phyloP scores from a whole-genome alignment of 30 jellyfish, hydroid and myxozoan genomes.

The Aurelia aurita region DNA sequence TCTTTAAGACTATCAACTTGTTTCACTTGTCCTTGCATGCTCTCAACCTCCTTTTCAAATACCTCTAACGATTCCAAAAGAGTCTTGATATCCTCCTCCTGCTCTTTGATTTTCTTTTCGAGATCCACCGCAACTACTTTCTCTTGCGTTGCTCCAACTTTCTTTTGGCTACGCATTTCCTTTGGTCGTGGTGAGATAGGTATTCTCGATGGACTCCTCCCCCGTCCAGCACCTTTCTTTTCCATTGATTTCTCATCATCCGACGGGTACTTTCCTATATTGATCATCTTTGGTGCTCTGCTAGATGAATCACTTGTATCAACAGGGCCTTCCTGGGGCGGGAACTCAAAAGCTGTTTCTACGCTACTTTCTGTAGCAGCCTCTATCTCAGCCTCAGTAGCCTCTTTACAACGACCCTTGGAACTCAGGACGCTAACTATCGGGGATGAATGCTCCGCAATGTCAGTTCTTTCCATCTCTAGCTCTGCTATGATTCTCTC shows the following conservation, averaged over 20 bases:
- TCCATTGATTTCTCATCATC: neutral
- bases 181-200: constrained; percentile 68
- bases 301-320: constrained; percentile 1
- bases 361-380: constrained; percentile 32
- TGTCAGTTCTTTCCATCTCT: neutral
- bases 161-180: neutral
- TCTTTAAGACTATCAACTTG: constrained; percentile 64
- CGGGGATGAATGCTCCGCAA: neutral
- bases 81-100: constrained; percentile 67
- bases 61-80: constrained; percentile 59
- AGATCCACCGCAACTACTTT: constrained; percentile 6
- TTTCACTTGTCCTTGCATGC: constrained; percentile 49
- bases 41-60: constrained; percentile 82
- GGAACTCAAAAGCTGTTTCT: constrained; percentile 9
- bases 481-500: constrained; percentile 4
- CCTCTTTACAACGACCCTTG: neutral
- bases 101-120: constrained; percentile 44
- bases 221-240: constrained; percentile 1
- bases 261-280: neutral
- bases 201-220: constrained; percentile 32
- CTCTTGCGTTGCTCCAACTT: neutral
- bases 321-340: constrained; percentile 2
- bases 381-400: constrained; percentile 36
- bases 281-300: constrained; percentile 55
- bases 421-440: neutral